Base-by-base conservation (phyloP, 92 coral and sea anemone species). In the Metridium senile region DNA sequence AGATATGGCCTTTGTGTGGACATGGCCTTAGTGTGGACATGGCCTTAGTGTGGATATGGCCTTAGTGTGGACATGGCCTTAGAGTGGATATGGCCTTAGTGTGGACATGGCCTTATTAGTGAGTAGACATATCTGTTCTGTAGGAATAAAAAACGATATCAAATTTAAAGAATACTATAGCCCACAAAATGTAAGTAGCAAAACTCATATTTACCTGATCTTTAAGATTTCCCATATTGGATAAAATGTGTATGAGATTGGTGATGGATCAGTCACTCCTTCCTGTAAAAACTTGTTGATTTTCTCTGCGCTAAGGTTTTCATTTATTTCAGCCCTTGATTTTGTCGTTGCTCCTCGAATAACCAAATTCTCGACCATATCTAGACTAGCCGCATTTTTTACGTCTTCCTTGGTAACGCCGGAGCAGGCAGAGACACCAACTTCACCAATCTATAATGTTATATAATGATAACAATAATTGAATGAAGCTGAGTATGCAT, bases 401-500 rank as follows among this genome's bases (percentile, higher is more conserved):
- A 70, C 62, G 0, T 88, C 93, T 26, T 88, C 62, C 17, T 76
- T 80, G 33, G 77, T 70, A 13, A 88, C 74, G 1, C 84, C 93
- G 4, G 86, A 65, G 71, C 89, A 88, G 1, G 87, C 93, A 17
- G 89, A 75, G 17, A 80, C 33, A 43, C 80, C 82, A 30, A 82
- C 9, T 10, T 70, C 54, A 1, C 77, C 75, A 9, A 54, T 39
- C 65, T 22, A 39, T 39, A 39, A 39, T 13, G 13, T 39, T 4
- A 39, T 39, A 39, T 13, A 6, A 39, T 39, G 8, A 39, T 39
- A n/a, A n/a, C n/a, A n/a, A n/a, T n/a, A n/a, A n/a, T n/a, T n/a
- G n/a, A n/a, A n/a, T n/a, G n/a, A n/a, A n/a, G n/a, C n/a, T n/a
- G n/a, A n/a, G n/a, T n/a, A n/a, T n/a, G n/a, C n/a, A n/a, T n/a